Percentiles rank a stretch among this genome's conserved stretches.
These are phyloP conservation scores for Pipistrellus pipistrellus DNA, from an alignment of 2,797 vertebrate genomes.

Conservation along the genomic window DNA sequence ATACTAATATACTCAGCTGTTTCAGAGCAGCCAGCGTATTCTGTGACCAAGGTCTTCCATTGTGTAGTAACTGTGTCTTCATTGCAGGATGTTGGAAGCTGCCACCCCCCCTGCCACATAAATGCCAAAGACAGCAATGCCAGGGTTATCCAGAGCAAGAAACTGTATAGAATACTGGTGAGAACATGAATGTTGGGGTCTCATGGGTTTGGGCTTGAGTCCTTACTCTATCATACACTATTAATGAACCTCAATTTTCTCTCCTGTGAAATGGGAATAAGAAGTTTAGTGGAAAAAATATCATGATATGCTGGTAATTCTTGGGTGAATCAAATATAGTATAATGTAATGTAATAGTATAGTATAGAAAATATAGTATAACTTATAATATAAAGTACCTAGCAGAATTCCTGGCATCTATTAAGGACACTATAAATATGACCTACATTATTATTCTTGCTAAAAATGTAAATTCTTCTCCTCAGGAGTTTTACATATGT, in stretches of 20 bases:
- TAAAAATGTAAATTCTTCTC: constrained; percentile 5
- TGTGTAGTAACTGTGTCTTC: background rate
- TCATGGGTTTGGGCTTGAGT: background rate
- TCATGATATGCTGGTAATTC: background rate
- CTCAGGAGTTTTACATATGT: background rate
- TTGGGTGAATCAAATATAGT: background rate
- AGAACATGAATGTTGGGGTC: background rate
- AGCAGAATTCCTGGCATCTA: constrained; percentile 17
- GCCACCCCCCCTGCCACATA: background rate
- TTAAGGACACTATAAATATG: background rate
- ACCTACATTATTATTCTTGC: background rate
- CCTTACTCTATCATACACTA: background rate
- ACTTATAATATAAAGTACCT: background rate
- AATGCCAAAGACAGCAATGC: background rate
- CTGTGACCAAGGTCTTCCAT: background rate
- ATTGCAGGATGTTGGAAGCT: background rate
- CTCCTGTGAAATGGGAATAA: constrained; percentile 42
- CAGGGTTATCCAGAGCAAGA: background rate
- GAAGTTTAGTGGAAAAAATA: background rate
- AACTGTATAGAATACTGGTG: background rate
- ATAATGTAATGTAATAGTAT: background rate
- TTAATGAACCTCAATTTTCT: background rate
- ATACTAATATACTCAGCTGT: background rate
- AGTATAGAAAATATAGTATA: background rate
- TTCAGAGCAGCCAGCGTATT: background rate